phyloP scores from a whole-genome alignment of 2,113 vertebrate species.

The Phylloscopus whistleri region DNA sequence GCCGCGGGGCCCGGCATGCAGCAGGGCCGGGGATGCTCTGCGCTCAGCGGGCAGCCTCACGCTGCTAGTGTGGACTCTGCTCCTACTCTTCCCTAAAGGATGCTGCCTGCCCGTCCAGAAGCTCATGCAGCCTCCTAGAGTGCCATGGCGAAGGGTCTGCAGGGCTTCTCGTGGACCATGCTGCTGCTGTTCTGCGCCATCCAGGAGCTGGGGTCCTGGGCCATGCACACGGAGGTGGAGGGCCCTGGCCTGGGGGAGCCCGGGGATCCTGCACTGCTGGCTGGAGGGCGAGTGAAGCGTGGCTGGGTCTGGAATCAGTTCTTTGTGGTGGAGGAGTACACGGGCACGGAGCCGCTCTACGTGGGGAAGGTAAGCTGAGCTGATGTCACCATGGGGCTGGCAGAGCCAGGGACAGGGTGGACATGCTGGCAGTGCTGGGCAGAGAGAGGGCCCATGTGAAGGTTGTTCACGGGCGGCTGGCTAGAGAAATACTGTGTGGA shows the following conservation, averaged over 20 bases:
- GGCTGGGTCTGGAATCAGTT: slow-evolving; percentile 99
- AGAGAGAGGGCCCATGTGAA: too few relatives aligned
- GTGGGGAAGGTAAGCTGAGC: slow-evolving; percentile 91
- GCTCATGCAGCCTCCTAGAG: slow-evolving; percentile 23
- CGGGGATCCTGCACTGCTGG: slow-evolving; percentile 67
- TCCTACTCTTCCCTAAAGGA: neutral
- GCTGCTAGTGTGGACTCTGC: neutral
- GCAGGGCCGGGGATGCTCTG: slow-evolving; percentile 10
- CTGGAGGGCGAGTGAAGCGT: slow-evolving; percentile 87
- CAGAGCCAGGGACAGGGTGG: neutral
- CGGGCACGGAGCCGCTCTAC: slow-evolving; percentile 93
- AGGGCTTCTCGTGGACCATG: slow-evolving; percentile 46
- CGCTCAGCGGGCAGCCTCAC: neutral
- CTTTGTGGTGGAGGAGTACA: slow-evolving; percentile 99
- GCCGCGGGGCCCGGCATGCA: neutral
- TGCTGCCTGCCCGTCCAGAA: neutral
- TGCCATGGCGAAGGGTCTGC: slow-evolving; percentile 51
- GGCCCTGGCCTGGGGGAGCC: neutral
- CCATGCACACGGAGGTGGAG: neutral
- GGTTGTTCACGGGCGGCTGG: neutral
- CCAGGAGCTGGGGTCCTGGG: slow-evolving; percentile 34
- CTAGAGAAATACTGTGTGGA: neutral
- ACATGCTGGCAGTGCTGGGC: neutral
- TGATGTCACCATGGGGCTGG: rapidly evolving
- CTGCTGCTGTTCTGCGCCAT: slow-evolving; percentile 59